Percentiles rank a stretch among this genome's conserved stretches.
phyloP scores from a whole-genome alignment of 2,113 vertebrate species.

The Pseudopodoces humilis region DNA sequence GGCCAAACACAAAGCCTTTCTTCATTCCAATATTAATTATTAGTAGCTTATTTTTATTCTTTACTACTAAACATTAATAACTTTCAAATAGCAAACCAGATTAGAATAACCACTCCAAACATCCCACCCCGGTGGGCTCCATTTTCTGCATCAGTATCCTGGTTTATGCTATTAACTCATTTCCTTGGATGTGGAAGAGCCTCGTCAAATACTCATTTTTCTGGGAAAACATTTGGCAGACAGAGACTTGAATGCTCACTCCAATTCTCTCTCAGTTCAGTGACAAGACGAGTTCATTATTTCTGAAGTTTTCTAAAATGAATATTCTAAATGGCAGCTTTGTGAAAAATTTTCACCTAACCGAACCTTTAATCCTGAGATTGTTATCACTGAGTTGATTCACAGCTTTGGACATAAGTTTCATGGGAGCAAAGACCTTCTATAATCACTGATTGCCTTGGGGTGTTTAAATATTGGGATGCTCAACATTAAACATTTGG shows the following conservation, averaged over 20 bases:
- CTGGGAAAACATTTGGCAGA: not conserved
- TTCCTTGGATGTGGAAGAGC: not conserved
- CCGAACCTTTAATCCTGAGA: not conserved
- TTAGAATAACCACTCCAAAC: not conserved
- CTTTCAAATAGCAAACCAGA: constrained; percentile 22
- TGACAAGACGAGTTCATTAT: not conserved
- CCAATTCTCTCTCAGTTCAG: not conserved
- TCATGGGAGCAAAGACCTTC: not conserved
- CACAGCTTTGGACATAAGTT: not conserved
- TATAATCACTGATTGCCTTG: not conserved
- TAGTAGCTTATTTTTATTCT: constrained; percentile 26
- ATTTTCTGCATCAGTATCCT: constrained; percentile 8
- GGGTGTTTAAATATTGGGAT: not conserved
- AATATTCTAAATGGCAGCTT: not conserved
- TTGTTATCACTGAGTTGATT: not conserved
- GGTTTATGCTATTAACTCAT: not conserved
- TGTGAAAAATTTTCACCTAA: not conserved
- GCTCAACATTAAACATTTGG: not conserved
- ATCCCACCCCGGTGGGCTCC: not conserved
- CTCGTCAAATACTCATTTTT: constrained; percentile 12
- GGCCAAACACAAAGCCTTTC: constrained; percentile 2
- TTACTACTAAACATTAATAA: constrained; percentile 1
- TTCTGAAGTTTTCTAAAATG: not conserved
- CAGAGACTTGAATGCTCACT: not conserved
- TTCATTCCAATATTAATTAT: constrained; percentile 33